Evolutionary conservation across 2,888 invertebrate genomes (phyloP), one percentile per base, ranked within the genome.

Genomic region (Conomelus anceps): DNA sequence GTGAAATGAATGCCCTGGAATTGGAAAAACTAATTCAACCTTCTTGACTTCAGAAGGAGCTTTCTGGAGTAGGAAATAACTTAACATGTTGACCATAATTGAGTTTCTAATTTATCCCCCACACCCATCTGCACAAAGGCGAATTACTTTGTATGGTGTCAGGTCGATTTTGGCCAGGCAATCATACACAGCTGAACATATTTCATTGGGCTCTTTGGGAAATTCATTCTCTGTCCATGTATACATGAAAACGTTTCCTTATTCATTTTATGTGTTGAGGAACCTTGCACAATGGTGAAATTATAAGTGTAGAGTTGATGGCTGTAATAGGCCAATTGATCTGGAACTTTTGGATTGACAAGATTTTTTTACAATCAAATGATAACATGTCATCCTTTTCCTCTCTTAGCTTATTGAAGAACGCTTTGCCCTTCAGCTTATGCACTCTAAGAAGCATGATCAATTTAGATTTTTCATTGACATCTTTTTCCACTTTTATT

Each of bases 341-440:
- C 89, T 84, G 41, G 85, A 23, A 92, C 90, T 89, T 92, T 92
- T 6, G 92, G 92, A 7, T 92, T 86, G 6, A 89, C 88, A 41
- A 91, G 89, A 89, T 89, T 34, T 86, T 89, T 89, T 24, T 89
- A 63, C 89, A 89, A 34, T 89, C 89, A 63, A 89, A 89, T 41
- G 89, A 89, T 34, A 89, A 23, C n/a, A 89, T 87, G 20, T 87
- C 89, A 63, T 87, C 89, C 29, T 87, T 87, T 87, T 89, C 87
- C 87, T 89, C 87, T 87, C 87, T 89, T 87, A 89, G 84, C 63
- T 89, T 89, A 84, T 24, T 23, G 63, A 41, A 89, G 22, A 89
- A 89, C 26, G 87, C 89, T 87, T 89, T 89, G 22, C 89, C 89
- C 26, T 87, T 89, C 24, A 89, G 89, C 87, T 89, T 89, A 87